These are phyloP conservation scores for Latrodectus hesperus DNA, from an alignment of 2,888 invertebrate species.

Conservation along the genomic window DNA sequence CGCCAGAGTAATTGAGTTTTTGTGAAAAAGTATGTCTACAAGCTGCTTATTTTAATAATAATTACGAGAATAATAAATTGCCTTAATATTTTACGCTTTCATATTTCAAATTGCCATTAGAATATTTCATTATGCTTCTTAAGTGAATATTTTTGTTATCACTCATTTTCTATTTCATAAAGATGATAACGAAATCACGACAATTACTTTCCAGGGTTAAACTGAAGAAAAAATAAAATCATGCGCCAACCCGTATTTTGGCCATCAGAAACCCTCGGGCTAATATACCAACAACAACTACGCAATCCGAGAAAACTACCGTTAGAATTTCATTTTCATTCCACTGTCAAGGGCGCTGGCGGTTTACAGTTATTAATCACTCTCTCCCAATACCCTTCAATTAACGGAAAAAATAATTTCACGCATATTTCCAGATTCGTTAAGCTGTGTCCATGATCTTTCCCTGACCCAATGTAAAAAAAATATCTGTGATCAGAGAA, in stretches of 20 bases:
- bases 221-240: too few relatives aligned
- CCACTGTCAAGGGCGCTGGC: conserved; percentile 44
- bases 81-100: too few relatives aligned
- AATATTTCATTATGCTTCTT: too few relatives aligned
- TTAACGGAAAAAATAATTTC: conserved; percentile 29
- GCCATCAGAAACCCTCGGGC: background rate
- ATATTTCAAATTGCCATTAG: too few relatives aligned
- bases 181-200: too few relatives aligned
- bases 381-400: conserved; percentile 23
- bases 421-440: background rate
- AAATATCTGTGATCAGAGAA: background rate
- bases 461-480: background rate
- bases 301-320: conserved; percentile 1
- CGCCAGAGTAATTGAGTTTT: too few relatives aligned
- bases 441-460: background rate
- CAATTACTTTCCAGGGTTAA: too few relatives aligned
- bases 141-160: too few relatives aligned
- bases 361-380: conserved; percentile 21
- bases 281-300: background rate
- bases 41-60: too few relatives aligned
- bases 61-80: too few relatives aligned
- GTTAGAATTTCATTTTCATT: conserved; percentile 52
- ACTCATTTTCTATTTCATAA: too few relatives aligned
- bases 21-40: too few relatives aligned
- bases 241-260: conserved; percentile 10